Evolutionary conservation across 2,113 vertebrate genomes (phyloP), one percentile per base, ranked within the genome.

Genomic region (Aspiorhynchus laticeps): DNA sequence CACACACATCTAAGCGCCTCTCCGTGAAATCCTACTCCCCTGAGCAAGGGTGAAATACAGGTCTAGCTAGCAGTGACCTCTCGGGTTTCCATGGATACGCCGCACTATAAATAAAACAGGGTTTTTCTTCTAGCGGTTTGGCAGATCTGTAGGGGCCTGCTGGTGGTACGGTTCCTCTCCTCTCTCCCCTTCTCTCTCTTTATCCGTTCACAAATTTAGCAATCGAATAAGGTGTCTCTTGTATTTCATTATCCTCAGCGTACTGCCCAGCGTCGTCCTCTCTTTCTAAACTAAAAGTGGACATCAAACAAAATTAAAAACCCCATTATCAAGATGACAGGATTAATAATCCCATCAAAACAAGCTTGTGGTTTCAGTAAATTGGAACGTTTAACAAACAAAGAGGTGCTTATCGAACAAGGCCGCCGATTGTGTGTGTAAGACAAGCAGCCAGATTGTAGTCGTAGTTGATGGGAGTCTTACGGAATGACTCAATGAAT

Each of bases 61-160:
- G 95, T 96, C 96, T 96, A 96, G 95, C 95, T 96, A 96, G 95
- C 95, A 96, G 86, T 96, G 96, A 96, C 96, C 96, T 96, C 96
- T 95, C 95, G 86, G 93, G 95, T 96, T 96, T 95, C 95, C 94
- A 96, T 96, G 95, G 95, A 95, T 95, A 96, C 96, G 93, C 91
- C 92, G 95, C 95, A 96, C 96, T 96, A 96, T 96, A 96, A 96
- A 96, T 96, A 96, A 96, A 96, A 95, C 95, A 95, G 93, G 94
- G 95, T 95, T 96, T 96, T 96, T 95, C 88, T 91, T 86, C 87
- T 88, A 94, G 95, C 95, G 94, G 95, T 96, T 96, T 95, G 89
- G 90, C 86, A 87, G 83, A 59, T 71, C 86, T 87, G 73, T 83
- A 87, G 86, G 87, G 88, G 88, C 88, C 89, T 90, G 88, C 84